Evolutionary conservation across 1,140 invertebrate species (phyloP).

Genomic region (Atopsyche davidsoni): DNA sequence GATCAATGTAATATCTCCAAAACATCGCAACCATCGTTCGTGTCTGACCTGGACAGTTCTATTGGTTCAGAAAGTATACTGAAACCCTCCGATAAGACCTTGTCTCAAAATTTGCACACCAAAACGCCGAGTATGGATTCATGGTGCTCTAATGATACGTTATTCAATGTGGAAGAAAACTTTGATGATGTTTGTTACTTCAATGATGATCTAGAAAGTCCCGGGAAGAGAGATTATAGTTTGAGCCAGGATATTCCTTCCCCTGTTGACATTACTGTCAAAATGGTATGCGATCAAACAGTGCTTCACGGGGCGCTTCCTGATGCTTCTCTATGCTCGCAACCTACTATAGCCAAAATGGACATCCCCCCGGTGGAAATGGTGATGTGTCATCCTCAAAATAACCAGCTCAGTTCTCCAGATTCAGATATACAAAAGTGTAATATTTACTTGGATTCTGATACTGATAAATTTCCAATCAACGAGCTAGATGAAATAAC

Average conservation of each 20-base stretch:
- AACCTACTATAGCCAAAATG: neutral
- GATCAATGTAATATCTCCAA: constrained; percentile 39
- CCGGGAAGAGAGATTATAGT: constrained; percentile 7
- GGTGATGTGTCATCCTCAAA: constrained; percentile 12
- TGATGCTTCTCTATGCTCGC: neutral
- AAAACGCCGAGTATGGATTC: constrained; percentile 55
- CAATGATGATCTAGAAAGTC: constrained; percentile 13
- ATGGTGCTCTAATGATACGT: constrained; percentile 55
- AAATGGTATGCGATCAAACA: constrained; percentile 29
- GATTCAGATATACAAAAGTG: too few species aligned
- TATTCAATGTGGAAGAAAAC: constrained; percentile 54
- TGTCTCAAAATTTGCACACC: constrained; percentile 37
- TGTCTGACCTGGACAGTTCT: constrained; percentile 42
- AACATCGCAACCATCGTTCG: constrained; percentile 40
- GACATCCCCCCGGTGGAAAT: constrained; percentile 17
- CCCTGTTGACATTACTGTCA: constrained; percentile 26
- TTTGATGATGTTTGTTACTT: constrained; percentile 38
- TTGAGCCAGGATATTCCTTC: constrained; percentile 27
- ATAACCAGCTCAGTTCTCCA: too few species aligned
- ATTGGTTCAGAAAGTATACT: constrained; percentile 37
- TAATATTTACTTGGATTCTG: too few species aligned
- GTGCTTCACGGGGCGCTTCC: constrained; percentile 29
- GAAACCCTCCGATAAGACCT: constrained; percentile 30
- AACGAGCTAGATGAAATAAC: too few species aligned
- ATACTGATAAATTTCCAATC: too few species aligned